Conservation (phyloP, 2,888 invertebrate genomes). For the Kryphioiulus occultus region DNA sequence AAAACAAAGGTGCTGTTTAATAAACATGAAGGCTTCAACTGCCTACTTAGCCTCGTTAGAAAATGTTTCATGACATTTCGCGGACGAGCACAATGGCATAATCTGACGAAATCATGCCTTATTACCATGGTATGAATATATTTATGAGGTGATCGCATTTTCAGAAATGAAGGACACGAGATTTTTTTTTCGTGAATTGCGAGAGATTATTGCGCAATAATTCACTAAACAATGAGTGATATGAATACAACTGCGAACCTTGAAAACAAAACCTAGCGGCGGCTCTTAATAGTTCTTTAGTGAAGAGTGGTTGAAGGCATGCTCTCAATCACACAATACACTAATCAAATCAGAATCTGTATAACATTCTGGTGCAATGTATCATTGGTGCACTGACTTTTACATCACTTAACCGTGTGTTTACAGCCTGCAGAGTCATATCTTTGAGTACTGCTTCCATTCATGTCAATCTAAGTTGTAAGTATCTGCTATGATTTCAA, state of each 20-base stretch:
- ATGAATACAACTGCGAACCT: not conserved
- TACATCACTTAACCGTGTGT: too few species aligned
- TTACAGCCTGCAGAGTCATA: too few species aligned
- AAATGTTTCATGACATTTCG: not conserved
- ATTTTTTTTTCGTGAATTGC: not conserved
- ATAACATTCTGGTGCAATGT: too few species aligned
- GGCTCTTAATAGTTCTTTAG: too few species aligned
- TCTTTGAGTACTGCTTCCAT: too few species aligned
- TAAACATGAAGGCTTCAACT: conserved; percentile 4
- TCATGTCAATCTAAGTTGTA: too few species aligned
- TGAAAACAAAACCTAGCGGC: not conserved
- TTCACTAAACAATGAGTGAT: not conserved
- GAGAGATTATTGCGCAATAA: not conserved
- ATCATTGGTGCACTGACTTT: too few species aligned
- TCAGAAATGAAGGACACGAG: not conserved
- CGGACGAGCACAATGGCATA: not conserved
- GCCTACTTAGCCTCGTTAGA: conserved; percentile 1
- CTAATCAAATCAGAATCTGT: too few species aligned
- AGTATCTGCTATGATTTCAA: too few species aligned
- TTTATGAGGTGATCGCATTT: not conserved
- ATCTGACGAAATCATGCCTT: not conserved
- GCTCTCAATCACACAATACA: too few species aligned
- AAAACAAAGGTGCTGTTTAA: not conserved
- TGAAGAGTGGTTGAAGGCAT: too few species aligned
- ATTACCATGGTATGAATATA: not conserved